Percentiles rank a stretch among this genome's conserved stretches.
Evolutionary conservation across 2,888 invertebrate species (phyloP).

Genomic region (Andricus curvator): DNA sequence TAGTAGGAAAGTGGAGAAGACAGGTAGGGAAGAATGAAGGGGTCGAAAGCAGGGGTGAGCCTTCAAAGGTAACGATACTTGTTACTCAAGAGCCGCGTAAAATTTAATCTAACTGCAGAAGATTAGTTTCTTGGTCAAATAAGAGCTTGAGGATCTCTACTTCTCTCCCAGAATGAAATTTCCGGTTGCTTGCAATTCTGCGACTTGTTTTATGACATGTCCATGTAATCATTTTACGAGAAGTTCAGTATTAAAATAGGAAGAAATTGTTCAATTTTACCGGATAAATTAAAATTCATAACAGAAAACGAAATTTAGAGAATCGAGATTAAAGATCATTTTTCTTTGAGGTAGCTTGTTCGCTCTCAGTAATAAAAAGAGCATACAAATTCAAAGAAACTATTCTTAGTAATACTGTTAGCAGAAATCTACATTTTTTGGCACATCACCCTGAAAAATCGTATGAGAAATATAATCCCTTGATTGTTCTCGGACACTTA

Average conservation of each 20-base stretch:
- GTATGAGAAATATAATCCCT: no score
- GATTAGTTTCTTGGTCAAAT: slow-evolving; percentile 46
- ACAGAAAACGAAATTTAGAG: no score
- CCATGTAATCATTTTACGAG: background rate
- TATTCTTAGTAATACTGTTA: no score
- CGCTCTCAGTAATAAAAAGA: no score
- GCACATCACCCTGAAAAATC: no score
- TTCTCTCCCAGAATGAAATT: background rate
- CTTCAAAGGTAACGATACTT: background rate
- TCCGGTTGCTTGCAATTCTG: background rate
- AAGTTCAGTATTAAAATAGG: background rate
- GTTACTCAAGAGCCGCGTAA: slow-evolving; percentile 42
- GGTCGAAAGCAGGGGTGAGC: slow-evolving; percentile 41
- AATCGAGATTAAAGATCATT: no score
- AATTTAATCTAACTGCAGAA: slow-evolving; percentile 48
- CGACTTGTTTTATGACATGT: background rate
- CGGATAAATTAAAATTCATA: no score
- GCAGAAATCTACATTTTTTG: no score
- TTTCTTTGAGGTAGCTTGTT: no score
- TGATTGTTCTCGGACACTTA: no score
- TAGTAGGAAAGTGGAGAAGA: slow-evolving; percentile 20
- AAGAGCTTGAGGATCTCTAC: slow-evolving; percentile 1
- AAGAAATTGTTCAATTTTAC: no score
- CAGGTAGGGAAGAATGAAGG: slow-evolving; percentile 14
- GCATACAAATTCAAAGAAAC: no score